Evolutionary conservation across 2,888 invertebrate species (phyloP), one percentile per base, ranked within the genome.

Genomic region (Therioaphis trifolii): DNA sequence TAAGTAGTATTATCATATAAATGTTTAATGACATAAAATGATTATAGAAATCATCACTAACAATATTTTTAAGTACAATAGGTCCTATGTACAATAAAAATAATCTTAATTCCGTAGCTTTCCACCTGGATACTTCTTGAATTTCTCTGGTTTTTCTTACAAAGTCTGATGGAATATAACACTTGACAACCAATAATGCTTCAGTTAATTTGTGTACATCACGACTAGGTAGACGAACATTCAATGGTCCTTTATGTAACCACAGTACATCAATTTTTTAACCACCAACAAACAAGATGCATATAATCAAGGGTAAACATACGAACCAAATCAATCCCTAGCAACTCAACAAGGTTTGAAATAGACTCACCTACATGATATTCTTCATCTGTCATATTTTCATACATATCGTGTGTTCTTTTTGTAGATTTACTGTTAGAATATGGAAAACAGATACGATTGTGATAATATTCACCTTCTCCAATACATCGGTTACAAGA

Each of bases 381-480:
- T 27, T 55, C 76, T n/a, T 82, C 69, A 3, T 63, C 58, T 69
- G 84, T 72, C 15, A 5, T 61, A 27, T 76, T 29, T 15, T 49
- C 15, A 14, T 78, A 18, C 72, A 84, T 82, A 12, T 74, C 79
- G 49, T 84, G 49, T 69, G 85, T 66, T 27, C 82, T 85, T 74
- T 84, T 46, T 27, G 55, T 29, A 61, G 66, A 27, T 55, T 27
- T 52, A 46, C 35, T 35, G 35, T 85, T 29, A 21, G 21, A 49
- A 46, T 77, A 55, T 12, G 58, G 63, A 61, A 61, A 77, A 77
- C 29, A 58, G 11, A 77, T 40, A 35, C 77, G 18, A 24, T 58
- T 58, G n/a, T 77, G 18, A 61, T 35, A 21, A 35, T 40, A 77
- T 43, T 77, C 77, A 11, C 77, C 77, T 43, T 27, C 58, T 40